These are phyloP conservation scores for Ostrea edulis DNA, from an alignment of 1,140 invertebrate genomes.

Conservation along the genomic window DNA sequence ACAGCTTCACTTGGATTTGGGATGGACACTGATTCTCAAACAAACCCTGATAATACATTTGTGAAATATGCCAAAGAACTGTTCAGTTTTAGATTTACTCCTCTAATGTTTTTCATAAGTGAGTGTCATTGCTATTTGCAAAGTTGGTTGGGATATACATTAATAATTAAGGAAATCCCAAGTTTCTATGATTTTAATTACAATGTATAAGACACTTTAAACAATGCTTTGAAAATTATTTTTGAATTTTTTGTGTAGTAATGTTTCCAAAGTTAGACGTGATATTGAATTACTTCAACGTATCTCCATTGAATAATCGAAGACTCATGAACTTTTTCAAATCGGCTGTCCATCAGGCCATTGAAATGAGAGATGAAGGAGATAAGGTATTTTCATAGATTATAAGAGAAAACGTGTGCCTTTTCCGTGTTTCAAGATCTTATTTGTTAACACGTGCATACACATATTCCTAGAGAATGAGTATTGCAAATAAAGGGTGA, in stretches of 20 bases:
- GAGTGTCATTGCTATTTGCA: not conserved
- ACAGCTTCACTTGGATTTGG: too few relatives aligned
- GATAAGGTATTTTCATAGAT: not conserved
- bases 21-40: too few relatives aligned
- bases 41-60: slow-evolving; percentile 58
- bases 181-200: too few relatives aligned
- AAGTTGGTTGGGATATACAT: too few relatives aligned
- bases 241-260: not conserved
- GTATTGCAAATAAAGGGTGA: too few relatives aligned
- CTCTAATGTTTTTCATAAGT: slow-evolving; percentile 39
- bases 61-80: slow-evolving; percentile 58
- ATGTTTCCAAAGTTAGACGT: not conserved
- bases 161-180: too few relatives aligned
- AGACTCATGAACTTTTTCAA: slow-evolving; percentile 32
- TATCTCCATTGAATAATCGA: not conserved
- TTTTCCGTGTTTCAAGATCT: too few relatives aligned
- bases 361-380: too few relatives aligned
- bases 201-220: too few relatives aligned
- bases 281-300: not conserved
- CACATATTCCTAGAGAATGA: too few relatives aligned
- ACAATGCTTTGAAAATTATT: too few relatives aligned
- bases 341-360: not conserved
- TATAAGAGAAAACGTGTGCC: not conserved
- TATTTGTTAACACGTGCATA: too few relatives aligned
- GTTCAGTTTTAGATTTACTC: slow-evolving; percentile 9